These are phyloP conservation scores for Zapus hudsonius DNA, from an alignment of 2,113 vertebrate genomes.

Conservation along the genomic window DNA sequence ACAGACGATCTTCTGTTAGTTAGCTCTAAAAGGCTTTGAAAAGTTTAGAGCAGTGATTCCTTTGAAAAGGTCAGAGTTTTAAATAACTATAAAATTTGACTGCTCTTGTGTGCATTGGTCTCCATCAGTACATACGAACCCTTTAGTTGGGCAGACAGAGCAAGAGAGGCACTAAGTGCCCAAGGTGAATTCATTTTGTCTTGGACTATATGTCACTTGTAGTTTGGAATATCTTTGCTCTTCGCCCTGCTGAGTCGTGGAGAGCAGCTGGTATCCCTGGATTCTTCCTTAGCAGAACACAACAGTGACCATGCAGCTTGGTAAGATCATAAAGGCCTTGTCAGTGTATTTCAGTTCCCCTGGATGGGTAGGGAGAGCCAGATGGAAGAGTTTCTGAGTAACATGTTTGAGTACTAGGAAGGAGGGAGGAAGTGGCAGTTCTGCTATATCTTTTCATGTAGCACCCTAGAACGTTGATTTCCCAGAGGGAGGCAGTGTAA, in stretches of 20 bases:
- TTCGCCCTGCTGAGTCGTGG: slow-evolving; percentile 94
- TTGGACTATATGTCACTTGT: slow-evolving; percentile 31
- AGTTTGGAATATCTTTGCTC: slow-evolving; percentile 97
- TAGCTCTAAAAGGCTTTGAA: not conserved
- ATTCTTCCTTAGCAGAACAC: slow-evolving; percentile 86
- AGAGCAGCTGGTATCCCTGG: slow-evolving; percentile 91
- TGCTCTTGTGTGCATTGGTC: not conserved
- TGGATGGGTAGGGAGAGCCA: not conserved
- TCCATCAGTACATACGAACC: not conserved
- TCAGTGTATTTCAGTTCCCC: not conserved
- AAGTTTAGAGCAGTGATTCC: not conserved
- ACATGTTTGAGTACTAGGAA: not conserved
- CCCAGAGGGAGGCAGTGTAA: not conserved
- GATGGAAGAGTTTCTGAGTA: not conserved
- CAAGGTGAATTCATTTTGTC: not conserved
- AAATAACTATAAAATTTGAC: slow-evolving; percentile 10
- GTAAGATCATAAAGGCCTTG: slow-evolving; percentile 80
- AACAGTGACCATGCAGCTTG: slow-evolving; percentile 91
- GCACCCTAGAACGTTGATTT: not conserved
- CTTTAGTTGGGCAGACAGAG: not conserved
- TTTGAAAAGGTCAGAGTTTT: slow-evolving; percentile 18
- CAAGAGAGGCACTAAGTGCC: not conserved
- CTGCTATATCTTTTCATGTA: not conserved
- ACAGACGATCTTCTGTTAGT: not conserved
- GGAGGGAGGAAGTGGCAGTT: not conserved